Evolutionary conservation across 1,140 invertebrate species (phyloP), one percentile per base, ranked within the genome.

Genomic region (Macrobrachium nipponense): DNA sequence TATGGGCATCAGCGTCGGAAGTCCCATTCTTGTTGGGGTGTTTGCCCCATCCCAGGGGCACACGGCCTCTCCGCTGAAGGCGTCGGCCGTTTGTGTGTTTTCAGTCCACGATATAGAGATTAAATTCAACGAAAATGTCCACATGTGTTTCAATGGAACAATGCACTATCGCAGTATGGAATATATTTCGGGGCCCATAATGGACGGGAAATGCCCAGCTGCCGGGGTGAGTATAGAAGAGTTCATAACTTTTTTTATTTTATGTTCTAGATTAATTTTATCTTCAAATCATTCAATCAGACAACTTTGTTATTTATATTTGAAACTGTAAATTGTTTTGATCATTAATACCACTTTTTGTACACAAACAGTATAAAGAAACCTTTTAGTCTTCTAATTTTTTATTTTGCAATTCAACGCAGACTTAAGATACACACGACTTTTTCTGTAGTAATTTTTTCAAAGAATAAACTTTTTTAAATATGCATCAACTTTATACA

Each of bases 61-160:
- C 73, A 95, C 94, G 43, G 95, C 96, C 91, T 95, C 95, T 89
- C 95, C 95, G 0, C 91, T 94, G 87, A 89, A 93, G 10, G 94
- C 95, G 73, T 98, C 97, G 6, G 97, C 96, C 0, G 90, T 99
- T 85, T 97, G 96, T 91, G 89, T 93, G 8, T 94, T 91, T 89
- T 91, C 92, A 5, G 91, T 99, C 80, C 93, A 95, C 88, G 95
- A 97, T 64, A 97, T 99, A 88, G 96, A 98, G 90, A 94, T 94
- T 78, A 96, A 96, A 90, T 99, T 99, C 91, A 97, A 97, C 89
- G 95, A 98, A 91, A 99, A 98, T 91, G 98, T 98, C 89, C 96
- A 98, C 90, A 96, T 97, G 94, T 99, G 98, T 92, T 98, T 99
- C 91, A 97, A 98, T 91, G 97, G 97, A 36, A 97, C 95, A 89